Conservation (phyloP, 2,888 invertebrate species). For the Cantharis rustica region DNA sequence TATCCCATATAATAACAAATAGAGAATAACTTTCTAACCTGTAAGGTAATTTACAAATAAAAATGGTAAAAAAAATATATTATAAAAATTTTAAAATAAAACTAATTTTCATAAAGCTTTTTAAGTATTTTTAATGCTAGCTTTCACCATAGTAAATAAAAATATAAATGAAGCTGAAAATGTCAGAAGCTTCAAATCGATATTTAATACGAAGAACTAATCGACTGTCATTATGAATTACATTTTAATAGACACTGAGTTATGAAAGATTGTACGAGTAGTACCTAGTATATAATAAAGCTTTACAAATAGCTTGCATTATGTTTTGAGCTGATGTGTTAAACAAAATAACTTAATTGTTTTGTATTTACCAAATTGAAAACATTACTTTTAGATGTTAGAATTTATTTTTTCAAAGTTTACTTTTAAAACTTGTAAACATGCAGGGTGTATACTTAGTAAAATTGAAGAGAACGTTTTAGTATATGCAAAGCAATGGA, state of each 20-base stretch:
- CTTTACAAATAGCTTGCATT: neutral
- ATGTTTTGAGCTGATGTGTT: neutral
- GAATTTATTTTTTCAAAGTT: slow-evolving; percentile 5
- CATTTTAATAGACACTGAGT: neutral
- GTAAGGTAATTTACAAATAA: neutral
- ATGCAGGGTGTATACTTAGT: slow-evolving; percentile 33
- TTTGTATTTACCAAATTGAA: neutral
- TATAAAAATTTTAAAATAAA: neutral
- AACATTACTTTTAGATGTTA: neutral
- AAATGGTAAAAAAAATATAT: neutral
- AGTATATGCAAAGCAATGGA: slow-evolving; percentile 14
- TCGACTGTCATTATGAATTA: neutral
- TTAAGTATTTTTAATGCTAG: neutral
- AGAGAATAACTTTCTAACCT: neutral
- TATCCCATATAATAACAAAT: neutral
- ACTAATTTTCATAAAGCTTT: neutral
- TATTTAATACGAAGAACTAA: neutral
- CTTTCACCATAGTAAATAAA: neutral
- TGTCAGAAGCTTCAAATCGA: neutral
- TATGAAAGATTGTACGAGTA: neutral
- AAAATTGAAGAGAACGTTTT: slow-evolving; percentile 35
- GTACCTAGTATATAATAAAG: neutral
- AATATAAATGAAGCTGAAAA: neutral
- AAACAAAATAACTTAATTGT: neutral
- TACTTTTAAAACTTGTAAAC: slow-evolving; percentile 34